Evolutionary conservation across 1,140 invertebrate species (phyloP).

Genomic region (Rhopalosiphum padi): DNA sequence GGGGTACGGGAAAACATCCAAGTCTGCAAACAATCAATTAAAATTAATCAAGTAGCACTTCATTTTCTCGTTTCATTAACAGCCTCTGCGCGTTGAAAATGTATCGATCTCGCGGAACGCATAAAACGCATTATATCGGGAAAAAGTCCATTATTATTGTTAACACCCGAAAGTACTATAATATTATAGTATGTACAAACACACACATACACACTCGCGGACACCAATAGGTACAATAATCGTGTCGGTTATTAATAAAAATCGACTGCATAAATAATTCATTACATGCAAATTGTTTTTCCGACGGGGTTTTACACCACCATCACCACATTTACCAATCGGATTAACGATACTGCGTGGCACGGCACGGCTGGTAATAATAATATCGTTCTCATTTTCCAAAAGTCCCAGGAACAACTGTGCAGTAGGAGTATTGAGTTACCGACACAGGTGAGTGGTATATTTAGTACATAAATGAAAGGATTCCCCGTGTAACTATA

Average conservation of each 20-base stretch:
- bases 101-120: background rate
- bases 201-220: background rate
- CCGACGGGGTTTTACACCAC: background rate
- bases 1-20: background rate
- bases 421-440: background rate
- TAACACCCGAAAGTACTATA: background rate
- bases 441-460: background rate
- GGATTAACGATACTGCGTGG: background rate
- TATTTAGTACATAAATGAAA: background rate
- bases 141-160: background rate
- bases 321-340: background rate
- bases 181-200: background rate
- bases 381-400: background rate
- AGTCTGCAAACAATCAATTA: conserved; percentile 36
- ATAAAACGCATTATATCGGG: background rate
- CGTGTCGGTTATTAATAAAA: background rate
- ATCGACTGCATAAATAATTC: background rate
- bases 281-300: conserved; percentile 3
- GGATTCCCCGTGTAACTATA: background rate
- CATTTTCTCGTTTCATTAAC: conserved; percentile 24
- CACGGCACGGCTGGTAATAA: background rate
- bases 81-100: background rate
- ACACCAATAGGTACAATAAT: background rate
- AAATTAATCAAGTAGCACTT: conserved; percentile 27
- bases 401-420: background rate